Evolutionary conservation across 2,888 invertebrate genomes (phyloP), one percentile per base, ranked within the genome.

Genomic region (Penaeus monodon): DNA sequence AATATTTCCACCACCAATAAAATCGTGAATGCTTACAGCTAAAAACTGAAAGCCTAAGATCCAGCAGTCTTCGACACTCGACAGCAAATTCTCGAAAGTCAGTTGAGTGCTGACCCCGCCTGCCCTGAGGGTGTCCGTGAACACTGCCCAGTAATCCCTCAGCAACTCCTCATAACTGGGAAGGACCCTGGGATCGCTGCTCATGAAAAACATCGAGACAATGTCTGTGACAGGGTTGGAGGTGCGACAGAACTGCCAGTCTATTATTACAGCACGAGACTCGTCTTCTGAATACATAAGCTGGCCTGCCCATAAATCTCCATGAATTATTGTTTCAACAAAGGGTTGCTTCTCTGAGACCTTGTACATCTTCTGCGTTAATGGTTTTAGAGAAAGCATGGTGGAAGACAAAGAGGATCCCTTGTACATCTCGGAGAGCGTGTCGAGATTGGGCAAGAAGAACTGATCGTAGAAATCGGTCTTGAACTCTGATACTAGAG

Each of bases 231-330:
- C 85, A 2, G 89, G 88, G 57, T 84, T 89, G 33, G 73, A 80
- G 29, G 84, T 33, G 22, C 68, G 64, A 63, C 85, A 85, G 63
- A 88, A 87, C 85, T 89, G 89, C 89, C 89, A 89, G 81, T 89
- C 89, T 38, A 89, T 84, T 63, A 89, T 44, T 76, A 44, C 77
- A 17, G 80, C 88, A n/a, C 49, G 24, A 49, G 80, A 74, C 49
- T 86, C 86, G 57, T 88, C 82, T 10, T 70, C 73, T 27, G 88
- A 85, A 73, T 85, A 86, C 29, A 89, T 65, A 1, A 88, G 74
- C 27, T 89, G 88, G 20, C 88, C 89, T 14, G 88, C 86, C 88
- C 88, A 89, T 0, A 89, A 80, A 29, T 88, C 89, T 22, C 89
- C 88, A 49, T 89, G 89, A n/a, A 86, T 70, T 14, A 89, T 64